Conservation (phyloP, 2,888 invertebrate species). For the Synergus japonicus region DNA sequence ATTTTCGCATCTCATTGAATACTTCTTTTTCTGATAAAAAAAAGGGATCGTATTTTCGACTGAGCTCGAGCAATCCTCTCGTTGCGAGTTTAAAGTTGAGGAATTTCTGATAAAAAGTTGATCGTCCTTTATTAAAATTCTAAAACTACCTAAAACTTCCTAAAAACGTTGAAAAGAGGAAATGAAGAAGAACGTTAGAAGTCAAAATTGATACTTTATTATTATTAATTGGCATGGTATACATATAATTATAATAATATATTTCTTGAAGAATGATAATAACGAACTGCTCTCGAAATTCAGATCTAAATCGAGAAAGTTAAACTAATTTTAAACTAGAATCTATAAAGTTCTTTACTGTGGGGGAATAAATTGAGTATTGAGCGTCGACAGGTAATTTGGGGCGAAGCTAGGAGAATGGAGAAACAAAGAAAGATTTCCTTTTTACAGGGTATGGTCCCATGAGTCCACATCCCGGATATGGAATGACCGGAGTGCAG, state of each 20-base stretch:
- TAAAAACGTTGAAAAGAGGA: too few relatives aligned
- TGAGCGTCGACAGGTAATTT: slow-evolving; percentile 57
- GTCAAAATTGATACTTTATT: too few relatives aligned
- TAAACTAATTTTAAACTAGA: not conserved
- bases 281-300: not conserved
- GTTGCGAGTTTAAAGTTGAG: not conserved
- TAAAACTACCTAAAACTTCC: not conserved
- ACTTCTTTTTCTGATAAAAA: slow-evolving; percentile 5
- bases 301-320: not conserved
- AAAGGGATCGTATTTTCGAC: not conserved
- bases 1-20: slow-evolving; percentile 15
- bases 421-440: slow-evolving; percentile 56
- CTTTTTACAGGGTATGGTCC: slow-evolving; percentile 85
- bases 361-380: slow-evolving; percentile 43
- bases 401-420: slow-evolving; percentile 55
- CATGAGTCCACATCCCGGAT: slow-evolving; percentile 91
- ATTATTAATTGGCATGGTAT: too few relatives aligned
- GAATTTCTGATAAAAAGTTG: not conserved
- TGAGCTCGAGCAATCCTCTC: slow-evolving; percentile 1
- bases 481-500: slow-evolving; percentile 86
- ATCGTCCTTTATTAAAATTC: not conserved
- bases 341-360: slow-evolving; percentile 27
- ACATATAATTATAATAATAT: not conserved
- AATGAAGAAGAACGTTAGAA: too few relatives aligned
- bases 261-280: not conserved